Conservation (phyloP, 2,797 vertebrate genomes). For the Sebastes variabilis region DNA sequence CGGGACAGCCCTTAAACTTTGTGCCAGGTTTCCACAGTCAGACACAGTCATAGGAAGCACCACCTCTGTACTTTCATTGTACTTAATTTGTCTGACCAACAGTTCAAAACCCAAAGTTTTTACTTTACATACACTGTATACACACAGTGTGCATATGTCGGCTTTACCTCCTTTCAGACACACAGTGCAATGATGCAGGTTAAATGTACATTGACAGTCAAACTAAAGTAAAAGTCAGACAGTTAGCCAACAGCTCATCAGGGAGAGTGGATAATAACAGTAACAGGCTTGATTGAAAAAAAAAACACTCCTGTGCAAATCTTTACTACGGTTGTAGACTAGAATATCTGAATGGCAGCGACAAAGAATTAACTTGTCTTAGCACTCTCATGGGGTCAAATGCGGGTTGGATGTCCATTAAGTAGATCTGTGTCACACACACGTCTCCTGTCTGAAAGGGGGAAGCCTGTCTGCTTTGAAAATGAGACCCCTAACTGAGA, state of each 20-base stretch:
- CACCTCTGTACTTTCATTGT: background rate
- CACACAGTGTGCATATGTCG: background rate
- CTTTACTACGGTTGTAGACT: background rate
- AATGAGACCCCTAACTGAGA: background rate
- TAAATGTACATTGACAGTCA: background rate
- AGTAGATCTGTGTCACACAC: constrained; percentile 23
- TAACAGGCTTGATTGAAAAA: background rate
- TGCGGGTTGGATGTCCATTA: constrained; percentile 8
- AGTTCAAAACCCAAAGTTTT: background rate
- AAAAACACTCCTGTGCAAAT: background rate
- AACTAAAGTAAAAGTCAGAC: background rate
- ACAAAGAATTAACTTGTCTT: constrained; percentile 15
- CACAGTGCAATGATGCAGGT: background rate
- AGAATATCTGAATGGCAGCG: background rate
- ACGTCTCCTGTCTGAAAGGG: background rate
- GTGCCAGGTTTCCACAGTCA: no score
- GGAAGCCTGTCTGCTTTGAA: background rate
- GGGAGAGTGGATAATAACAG: background rate
- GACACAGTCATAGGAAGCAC: no score
- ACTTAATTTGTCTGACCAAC: background rate
- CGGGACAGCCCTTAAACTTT: no score
- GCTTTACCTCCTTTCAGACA: background rate
- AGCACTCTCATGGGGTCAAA: constrained; percentile 21
- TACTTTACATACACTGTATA: background rate
- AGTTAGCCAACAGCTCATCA: constrained; percentile 6